phyloP scores from a whole-genome alignment of 2,888 invertebrate species.

The Rhaphigaster nebulosa region DNA sequence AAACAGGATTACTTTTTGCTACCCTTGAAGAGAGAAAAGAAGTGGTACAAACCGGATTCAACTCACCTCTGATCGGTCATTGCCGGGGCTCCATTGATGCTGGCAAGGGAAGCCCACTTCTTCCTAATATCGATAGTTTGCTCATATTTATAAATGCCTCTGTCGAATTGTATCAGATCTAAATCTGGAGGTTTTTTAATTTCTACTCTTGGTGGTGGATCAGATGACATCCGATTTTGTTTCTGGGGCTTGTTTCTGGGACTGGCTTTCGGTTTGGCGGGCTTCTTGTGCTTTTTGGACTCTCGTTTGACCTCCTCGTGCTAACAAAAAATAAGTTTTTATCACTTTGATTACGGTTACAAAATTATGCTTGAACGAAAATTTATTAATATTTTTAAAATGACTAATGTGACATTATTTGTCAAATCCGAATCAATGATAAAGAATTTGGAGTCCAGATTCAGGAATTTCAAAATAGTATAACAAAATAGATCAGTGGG shows the following conservation, averaged over 20 bases:
- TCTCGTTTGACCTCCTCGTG: not conserved
- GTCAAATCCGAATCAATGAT: no score
- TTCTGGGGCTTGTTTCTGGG: not conserved
- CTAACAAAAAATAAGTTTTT: not conserved
- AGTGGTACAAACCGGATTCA: not conserved
- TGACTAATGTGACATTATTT: not conserved
- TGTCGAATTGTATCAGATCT: slow-evolving; percentile 59
- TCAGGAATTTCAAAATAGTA: no score
- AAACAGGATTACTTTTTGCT: not conserved
- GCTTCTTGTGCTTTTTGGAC: not conserved
- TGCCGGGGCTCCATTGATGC: slow-evolving; percentile 37
- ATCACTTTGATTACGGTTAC: not conserved
- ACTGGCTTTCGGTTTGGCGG: not conserved
- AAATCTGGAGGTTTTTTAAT: slow-evolving; percentile 45
- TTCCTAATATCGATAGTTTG: slow-evolving; percentile 60
- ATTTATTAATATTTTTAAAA: not conserved
- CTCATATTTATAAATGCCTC: slow-evolving; percentile 51
- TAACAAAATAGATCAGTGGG: no score
- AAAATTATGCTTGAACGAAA: not conserved
- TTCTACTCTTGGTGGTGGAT: not conserved
- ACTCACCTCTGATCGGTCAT: slow-evolving; percentile 19
- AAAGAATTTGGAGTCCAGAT: no score
- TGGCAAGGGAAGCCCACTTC: slow-evolving; percentile 60
- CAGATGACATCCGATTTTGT: not conserved
- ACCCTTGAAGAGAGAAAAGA: not conserved